phyloP scores from a whole-genome alignment of 1,140 invertebrate genomes.

The Cataglyphis hispanica region DNA sequence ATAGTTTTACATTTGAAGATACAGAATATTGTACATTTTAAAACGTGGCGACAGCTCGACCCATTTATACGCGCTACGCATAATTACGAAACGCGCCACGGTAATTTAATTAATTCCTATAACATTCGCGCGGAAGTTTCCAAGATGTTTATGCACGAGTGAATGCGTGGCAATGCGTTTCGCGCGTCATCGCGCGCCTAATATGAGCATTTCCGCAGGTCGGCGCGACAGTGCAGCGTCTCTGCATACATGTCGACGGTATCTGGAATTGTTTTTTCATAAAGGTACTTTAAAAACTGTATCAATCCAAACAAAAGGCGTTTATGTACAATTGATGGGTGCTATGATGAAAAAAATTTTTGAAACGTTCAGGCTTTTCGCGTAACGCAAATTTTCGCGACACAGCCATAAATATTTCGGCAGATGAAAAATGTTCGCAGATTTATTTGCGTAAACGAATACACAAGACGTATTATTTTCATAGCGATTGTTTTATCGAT shows the following conservation, averaged over 20 bases:
- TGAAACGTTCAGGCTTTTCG: not conserved
- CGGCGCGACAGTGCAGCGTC: not conserved
- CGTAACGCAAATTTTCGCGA: not conserved
- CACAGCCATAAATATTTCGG: not conserved
- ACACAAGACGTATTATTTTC: slow-evolving; percentile 36
- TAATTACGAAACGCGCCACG: slow-evolving; percentile 39
- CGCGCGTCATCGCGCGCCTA: not conserved
- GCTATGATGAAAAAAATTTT: not conserved
- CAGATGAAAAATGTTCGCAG: slow-evolving; percentile 41
- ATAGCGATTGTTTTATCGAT: slow-evolving; percentile 20
- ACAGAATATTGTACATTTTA: slow-evolving; percentile 20
- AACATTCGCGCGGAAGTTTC: slow-evolving; percentile 33
- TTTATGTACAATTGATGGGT: too few relatives aligned
- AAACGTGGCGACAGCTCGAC: not conserved
- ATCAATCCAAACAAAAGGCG: too few relatives aligned
- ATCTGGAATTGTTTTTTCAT: not conserved
- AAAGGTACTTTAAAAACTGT: too few relatives aligned
- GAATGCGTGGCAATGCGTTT: not conserved
- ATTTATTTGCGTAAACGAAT: slow-evolving; percentile 53
- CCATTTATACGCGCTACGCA: not conserved
- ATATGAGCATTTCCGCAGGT: slow-evolving; percentile 21
- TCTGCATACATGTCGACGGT: too few relatives aligned
- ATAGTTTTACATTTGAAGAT: slow-evolving; percentile 24
- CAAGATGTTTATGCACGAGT: slow-evolving; percentile 23
- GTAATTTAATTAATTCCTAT: slow-evolving; percentile 52